Evolutionary conservation across 2,797 vertebrate genomes (phyloP).

Genomic region (Aeoliscus strigatus): DNA sequence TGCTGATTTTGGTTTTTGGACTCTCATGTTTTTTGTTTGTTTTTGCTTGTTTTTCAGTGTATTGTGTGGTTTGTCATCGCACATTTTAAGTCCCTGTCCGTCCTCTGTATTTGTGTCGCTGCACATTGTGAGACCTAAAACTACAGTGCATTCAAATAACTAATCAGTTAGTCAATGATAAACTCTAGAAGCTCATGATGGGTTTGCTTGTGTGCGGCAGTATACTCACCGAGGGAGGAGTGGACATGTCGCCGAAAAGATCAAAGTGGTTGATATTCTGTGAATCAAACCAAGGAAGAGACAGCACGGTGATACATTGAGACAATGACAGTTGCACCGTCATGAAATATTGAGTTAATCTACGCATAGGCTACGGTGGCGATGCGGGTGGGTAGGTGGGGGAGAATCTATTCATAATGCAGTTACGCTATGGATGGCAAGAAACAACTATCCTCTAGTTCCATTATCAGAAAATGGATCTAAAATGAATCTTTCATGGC

Average conservation of each 20-base stretch:
- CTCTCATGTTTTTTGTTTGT: too few relatives aligned
- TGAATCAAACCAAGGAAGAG: conserved; percentile 59
- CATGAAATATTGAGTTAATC: conserved; percentile 45
- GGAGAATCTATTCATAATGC: conserved; percentile 50
- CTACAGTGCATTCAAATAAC: too few relatives aligned
- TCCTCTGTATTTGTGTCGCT: too few relatives aligned
- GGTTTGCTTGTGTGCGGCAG: too few relatives aligned
- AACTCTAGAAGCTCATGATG: too few relatives aligned
- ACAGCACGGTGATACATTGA: conserved; percentile 52
- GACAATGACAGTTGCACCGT: conserved; percentile 39
- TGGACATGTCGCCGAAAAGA: conserved; percentile 99
- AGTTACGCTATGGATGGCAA: conserved; percentile 50
- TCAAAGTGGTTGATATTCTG: conserved; percentile 99
- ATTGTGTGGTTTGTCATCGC: too few relatives aligned
- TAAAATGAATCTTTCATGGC: conserved; percentile 68
- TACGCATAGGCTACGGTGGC: conserved; percentile 34
- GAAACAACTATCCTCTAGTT: conserved; percentile 59
- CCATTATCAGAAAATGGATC: conserved; percentile 73
- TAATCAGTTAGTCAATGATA: too few relatives aligned
- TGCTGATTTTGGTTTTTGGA: too few relatives aligned
- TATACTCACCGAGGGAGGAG: conserved; percentile 96
- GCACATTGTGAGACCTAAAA: too few relatives aligned
- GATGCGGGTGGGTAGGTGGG: conserved; percentile 43
- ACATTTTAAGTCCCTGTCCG: too few relatives aligned
- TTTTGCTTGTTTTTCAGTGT: too few relatives aligned